Percentiles rank a stretch among this genome's conserved stretches.
phyloP scores from a whole-genome alignment of 2,888 invertebrate species.

The Eucera pruinosa region DNA sequence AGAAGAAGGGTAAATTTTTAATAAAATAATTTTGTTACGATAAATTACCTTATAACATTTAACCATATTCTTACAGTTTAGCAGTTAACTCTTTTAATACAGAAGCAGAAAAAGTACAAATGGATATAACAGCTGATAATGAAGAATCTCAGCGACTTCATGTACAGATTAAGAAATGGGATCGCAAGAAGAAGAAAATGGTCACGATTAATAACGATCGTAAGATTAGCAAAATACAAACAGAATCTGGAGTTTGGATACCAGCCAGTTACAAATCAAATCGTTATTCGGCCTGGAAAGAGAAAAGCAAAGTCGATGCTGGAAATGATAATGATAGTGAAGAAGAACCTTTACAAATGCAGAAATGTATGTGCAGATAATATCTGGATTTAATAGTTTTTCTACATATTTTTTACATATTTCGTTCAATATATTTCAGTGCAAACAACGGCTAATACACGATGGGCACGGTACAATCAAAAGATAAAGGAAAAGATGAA shows the following conservation, averaged over 20 bases:
- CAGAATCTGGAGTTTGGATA: conserved; percentile 98
- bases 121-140: conserved; percentile 94
- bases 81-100: conserved; percentile 92
- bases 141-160: conserved; percentile 87
- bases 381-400: conserved; percentile 7
- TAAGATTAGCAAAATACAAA: conserved; percentile 92
- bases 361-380: conserved; percentile 72
- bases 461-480: conserved; percentile 92
- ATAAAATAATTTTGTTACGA: neutral
- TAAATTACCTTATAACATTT: neutral
- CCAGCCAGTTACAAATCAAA: conserved; percentile 97
- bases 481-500: conserved; percentile 87
- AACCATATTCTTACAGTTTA: conserved; percentile 85
- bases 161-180: conserved; percentile 92
- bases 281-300: conserved; percentile 94
- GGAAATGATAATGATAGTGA: conserved; percentile 84
- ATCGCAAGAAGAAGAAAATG: conserved; percentile 98
- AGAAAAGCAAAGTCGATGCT: conserved; percentile 88
- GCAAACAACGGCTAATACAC: conserved; percentile 86
- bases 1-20: conserved; percentile 89
- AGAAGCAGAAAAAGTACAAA: conserved; percentile 91
- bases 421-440: conserved; percentile 71
- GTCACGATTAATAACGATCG: conserved; percentile 88
- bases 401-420: neutral
- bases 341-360: conserved; percentile 77